Base-by-base conservation (phyloP, 2,113 vertebrate genomes). In the Damaliscus lunatus region DNA sequence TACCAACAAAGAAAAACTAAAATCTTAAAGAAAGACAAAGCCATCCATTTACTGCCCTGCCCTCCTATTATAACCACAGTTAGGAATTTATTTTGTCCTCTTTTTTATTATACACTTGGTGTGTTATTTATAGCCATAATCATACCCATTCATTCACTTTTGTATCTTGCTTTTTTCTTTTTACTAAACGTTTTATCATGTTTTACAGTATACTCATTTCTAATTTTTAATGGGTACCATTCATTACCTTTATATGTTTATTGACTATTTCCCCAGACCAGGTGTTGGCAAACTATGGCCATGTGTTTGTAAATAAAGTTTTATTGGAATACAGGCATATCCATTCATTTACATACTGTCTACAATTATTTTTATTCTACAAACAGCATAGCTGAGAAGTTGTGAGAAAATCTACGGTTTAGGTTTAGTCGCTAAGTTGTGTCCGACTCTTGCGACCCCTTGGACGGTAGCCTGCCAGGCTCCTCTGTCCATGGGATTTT, bases 1-100 rank as follows among this genome's bases (percentile, higher is more conserved):
- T 82, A 94, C 40, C 97, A 96, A 88, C 67, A 97, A 90, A 81
- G 55, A 86, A 81, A 88, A 94, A 90, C 17, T 59, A 29, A 85
- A 90, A 97, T 59, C 59, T 6, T 17, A 4, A 90, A 64, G 53
- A 80, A 91, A 88, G n/a, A 62, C 15, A 82, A 59, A 78, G 60
- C 60, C 53, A 88, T 53, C 53, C 64, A 48, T 36, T 71, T 83
- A 48, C 21, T 77, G 25, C 23, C 36, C 43, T 88, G 57, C 6
- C 31, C 46, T 64, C 31, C 90, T 77, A 85, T 33, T 87, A 87
- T 7, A 96, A 89, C 33, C 48, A 88, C 0, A 80, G 50, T 9
- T 88, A 86, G 43, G 64, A 50, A 78, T 78, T 71, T 85, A 62
- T 43, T 95, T 50, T 60, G 27, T 40, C 62, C 81, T 74, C 36